Conservation (phyloP, 2,113 vertebrate species). For the Salvelinus sp. region DNA sequence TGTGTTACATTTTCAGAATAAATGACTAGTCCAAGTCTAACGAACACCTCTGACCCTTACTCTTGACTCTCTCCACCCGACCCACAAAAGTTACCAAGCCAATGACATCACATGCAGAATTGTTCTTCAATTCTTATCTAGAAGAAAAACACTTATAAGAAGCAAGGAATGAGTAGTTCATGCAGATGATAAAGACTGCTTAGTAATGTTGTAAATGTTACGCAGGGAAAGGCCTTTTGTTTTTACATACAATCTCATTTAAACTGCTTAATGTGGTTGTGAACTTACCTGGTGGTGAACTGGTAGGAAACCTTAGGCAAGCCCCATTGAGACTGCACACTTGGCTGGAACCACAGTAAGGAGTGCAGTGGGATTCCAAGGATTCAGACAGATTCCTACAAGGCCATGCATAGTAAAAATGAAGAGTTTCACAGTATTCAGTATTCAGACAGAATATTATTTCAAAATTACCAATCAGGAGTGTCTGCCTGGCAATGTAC, state of each 20-base stretch:
- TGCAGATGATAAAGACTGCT: background rate
- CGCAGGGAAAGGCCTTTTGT: too few relatives aligned
- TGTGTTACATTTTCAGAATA: background rate
- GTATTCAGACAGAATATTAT: background rate
- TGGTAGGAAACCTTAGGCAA: conserved; percentile 83
- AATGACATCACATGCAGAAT: conserved; percentile 83
- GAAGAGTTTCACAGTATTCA: background rate
- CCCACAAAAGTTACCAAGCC: conserved; percentile 89
- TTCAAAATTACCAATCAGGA: background rate
- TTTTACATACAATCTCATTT: too few relatives aligned
- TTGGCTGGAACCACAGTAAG: conserved; percentile 83
- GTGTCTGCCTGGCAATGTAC: background rate
- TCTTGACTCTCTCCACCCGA: conserved; percentile 81
- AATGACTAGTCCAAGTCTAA: background rate
- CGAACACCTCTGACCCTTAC: conserved; percentile 69
- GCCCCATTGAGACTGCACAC: conserved; percentile 82
- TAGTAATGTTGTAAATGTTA: background rate
- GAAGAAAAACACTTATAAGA: conserved; percentile 49
- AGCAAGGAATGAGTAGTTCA: conserved; percentile 70
- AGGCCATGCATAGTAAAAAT: conserved; percentile 22
- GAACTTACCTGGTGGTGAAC: conserved; percentile 82
- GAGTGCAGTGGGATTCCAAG: conserved; percentile 76
- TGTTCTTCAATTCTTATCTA: conserved; percentile 81
- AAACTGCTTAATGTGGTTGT: background rate
- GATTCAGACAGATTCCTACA: conserved; percentile 86